Evolutionary conservation across 1,140 invertebrate genomes (phyloP), one percentile per base, ranked within the genome.

Genomic region (Anastatus disparis): DNA sequence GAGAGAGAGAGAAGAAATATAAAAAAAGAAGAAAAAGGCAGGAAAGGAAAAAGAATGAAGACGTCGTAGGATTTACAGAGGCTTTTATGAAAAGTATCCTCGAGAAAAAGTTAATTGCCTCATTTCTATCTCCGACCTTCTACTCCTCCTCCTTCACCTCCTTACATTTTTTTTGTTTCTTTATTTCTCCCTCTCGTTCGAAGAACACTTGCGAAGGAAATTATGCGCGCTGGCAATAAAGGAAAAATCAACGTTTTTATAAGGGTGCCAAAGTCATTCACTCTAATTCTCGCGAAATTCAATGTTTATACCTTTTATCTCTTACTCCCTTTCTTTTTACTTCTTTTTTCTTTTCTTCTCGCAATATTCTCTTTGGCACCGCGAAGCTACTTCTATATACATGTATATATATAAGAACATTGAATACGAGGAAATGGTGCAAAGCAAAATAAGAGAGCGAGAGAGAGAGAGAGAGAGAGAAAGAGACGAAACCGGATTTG

Each of bases 21-120:
- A 58, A 13, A 7, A 20, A 17, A 55, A 31, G 27, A 55, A 17
- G 15, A 44, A 44, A 10, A n/a, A 13, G 3, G 53, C 35, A n/a
- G n/a, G 17, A 48, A 55, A 71, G 22, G 48, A 29, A 53, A 64
- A 42, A n/a, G 40, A 24, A 15, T 1, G 22, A 50, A 15, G 13
- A 38, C 35, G 29, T 9, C 9, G n/a, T 1, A 40, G 67, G 58
- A 69, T 69, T 69, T 69, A 62, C 46, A 53, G 35, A 10, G 27
- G 38, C 50, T 56, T 52, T 63, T 70, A 70, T 50, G 53, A 64
- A 40, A 38, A 50, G 55, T 46, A 61, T 40, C 56, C 48, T 50
- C 40, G 53, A 38, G 42, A 48, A 71, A 61, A 64, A 64, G 27
- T 71, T 71, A 71, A 71, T 71, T 71, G 52, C 50, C 46, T 55